Base-by-base conservation (phyloP, 2,113 vertebrate genomes). In the Zosterops lateralis region DNA sequence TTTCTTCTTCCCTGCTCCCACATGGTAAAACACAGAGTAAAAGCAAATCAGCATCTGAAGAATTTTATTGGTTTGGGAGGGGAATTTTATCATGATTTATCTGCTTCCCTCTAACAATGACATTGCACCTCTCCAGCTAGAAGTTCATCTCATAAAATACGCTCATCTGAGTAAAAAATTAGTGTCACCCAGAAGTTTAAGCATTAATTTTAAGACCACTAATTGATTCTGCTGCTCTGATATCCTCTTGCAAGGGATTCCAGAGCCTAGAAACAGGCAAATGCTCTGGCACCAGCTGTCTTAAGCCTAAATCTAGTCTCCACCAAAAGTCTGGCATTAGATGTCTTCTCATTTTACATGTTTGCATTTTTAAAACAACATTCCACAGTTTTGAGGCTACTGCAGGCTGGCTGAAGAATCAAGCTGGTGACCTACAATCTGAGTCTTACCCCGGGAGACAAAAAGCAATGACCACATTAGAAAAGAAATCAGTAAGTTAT, bases 201-300 rank as follows among this genome's bases (percentile, higher is more conserved):
- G 74, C 47, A 65, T 65, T 87, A 70, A 87, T 85, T 91, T 85
- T 74, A 80, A 87, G 92, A 66, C 83, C 75, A 12, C 89, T 92
- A 89, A 89, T 94, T 93, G 97, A 91, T 85, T 83, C 94, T 93
- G 89, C 40, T 90, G 66, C 89, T 93, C 68, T 75, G 57, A 78
- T 80, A 71, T 80, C 91, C 84, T 65, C 96, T 91, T 92, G 87
- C 92, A 83, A 96, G 60, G 73, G 96, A 84, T 91, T 96, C 94
- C 93, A 81, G 58, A 90, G 94, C 65, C 68, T 56, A 36, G 26
- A 82, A 85, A 85, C 54, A 87, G 77, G 76, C 95, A 95, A 87
- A 90, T 82, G 78, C 38, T 91, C 93, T 54, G 91, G 94, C 95
- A 93, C 84, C 96, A 95, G 92, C 97, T 96, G 96, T 95, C 96